Evolutionary conservation across 2,113 vertebrate species (phyloP).

Genomic region (Hemibagrus wyckioides): DNA sequence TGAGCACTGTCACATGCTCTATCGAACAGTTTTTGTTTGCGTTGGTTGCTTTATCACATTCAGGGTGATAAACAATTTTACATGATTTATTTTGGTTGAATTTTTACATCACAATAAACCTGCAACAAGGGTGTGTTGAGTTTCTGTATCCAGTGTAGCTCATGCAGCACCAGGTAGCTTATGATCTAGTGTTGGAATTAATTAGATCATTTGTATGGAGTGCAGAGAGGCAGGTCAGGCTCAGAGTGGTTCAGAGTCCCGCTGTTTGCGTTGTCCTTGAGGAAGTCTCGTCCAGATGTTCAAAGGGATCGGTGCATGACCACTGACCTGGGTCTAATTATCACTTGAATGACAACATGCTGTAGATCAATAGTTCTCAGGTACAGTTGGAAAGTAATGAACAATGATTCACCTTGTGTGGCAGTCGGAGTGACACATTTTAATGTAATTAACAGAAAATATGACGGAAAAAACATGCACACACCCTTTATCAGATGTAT

Average conservation of each 20-base stretch:
- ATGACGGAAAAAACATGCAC: slow-evolving; percentile 32
- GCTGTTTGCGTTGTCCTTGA: slow-evolving; percentile 76
- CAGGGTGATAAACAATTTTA: not conserved
- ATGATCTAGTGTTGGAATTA: slow-evolving; percentile 68
- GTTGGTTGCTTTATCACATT: not conserved
- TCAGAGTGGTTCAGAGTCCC: slow-evolving; percentile 62
- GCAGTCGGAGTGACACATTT: slow-evolving; percentile 71
- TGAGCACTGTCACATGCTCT: not conserved
- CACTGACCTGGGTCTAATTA: slow-evolving; percentile 90
- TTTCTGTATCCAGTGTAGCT: not conserved
- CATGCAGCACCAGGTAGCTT: slow-evolving; percentile 57
- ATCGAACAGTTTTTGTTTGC: not conserved
- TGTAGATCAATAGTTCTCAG: slow-evolving; percentile 93
- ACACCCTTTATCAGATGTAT: not conserved
- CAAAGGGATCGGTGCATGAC: slow-evolving; percentile 85
- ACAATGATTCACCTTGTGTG: slow-evolving; percentile 84
- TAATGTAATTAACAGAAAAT: slow-evolving; percentile 74
- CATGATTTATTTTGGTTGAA: not conserved
- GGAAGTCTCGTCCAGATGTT: slow-evolving; percentile 83
- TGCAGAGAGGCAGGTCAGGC: slow-evolving; percentile 57
- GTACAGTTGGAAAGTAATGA: slow-evolving; percentile 86
- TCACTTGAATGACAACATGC: slow-evolving; percentile 96
- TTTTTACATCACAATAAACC: not conserved
- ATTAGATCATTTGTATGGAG: slow-evolving; percentile 74
- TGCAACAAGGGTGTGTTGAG: not conserved